Conservation (phyloP, 2,797 vertebrate species). For the Fratercula arctica region DNA sequence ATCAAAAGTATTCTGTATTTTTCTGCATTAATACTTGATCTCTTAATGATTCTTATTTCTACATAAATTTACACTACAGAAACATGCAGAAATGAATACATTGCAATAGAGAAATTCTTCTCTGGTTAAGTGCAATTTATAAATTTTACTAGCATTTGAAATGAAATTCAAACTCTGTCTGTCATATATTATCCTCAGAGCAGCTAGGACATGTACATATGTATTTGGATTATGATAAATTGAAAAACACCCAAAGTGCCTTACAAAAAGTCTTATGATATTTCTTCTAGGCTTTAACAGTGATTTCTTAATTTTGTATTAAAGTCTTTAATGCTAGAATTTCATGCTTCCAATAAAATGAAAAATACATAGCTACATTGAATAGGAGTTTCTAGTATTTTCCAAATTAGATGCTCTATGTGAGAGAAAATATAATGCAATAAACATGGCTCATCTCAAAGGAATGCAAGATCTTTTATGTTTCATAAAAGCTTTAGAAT, state of each 20-base stretch:
- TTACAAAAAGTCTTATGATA: neutral
- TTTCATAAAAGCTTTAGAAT: slow-evolving; percentile 12
- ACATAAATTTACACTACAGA: slow-evolving; percentile 11
- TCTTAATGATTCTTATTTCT: neutral
- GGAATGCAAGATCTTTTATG: neutral
- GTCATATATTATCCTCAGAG: neutral
- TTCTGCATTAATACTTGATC: neutral
- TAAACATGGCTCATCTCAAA: neutral
- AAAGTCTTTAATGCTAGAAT: neutral
- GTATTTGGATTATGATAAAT: slow-evolving; percentile 29
- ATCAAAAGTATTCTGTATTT: neutral
- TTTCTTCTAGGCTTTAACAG: neutral
- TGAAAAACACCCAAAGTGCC: neutral
- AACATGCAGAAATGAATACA: neutral
- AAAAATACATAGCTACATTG: neutral
- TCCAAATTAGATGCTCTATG: neutral
- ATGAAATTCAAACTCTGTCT: slow-evolving; percentile 2
- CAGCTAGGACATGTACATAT: neutral
- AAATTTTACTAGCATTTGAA: slow-evolving; percentile 7
- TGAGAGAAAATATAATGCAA: neutral
- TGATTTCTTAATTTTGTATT: neutral
- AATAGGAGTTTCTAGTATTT: neutral
- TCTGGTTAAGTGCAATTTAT: neutral
- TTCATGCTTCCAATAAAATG: neutral
- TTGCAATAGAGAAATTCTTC: neutral